These are phyloP conservation scores for Eucriotettix oculatus DNA, from an alignment of 2,888 invertebrate genomes.

Conservation along the genomic window DNA sequence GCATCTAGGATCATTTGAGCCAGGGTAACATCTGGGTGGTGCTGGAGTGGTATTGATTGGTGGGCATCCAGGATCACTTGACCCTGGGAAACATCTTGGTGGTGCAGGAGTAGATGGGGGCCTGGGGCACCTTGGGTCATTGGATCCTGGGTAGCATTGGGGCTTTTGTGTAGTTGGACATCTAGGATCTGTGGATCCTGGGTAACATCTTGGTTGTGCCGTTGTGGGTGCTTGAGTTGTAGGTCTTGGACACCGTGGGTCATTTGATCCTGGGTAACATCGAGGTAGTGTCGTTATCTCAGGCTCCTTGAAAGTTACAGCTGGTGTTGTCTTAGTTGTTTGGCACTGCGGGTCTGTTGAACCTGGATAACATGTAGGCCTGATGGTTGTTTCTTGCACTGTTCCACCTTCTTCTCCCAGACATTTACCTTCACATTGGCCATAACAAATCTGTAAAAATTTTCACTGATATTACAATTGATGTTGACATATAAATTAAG, in stretches of 20 bases:
- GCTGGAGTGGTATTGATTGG: slow-evolving; percentile 8
- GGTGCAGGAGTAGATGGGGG: slow-evolving; percentile 4
- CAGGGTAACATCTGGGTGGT: slow-evolving; percentile 15
- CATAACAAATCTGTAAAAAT: slow-evolving; percentile 17
- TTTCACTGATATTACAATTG: too few species aligned
- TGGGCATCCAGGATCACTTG: slow-evolving; percentile 11
- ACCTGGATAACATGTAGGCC: slow-evolving; percentile 12
- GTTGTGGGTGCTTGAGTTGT: slow-evolving; percentile 13
- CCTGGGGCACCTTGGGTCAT: slow-evolving; percentile 9
- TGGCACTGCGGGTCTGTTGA: slow-evolving; percentile 14
- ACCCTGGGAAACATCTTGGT: slow-evolving; percentile 7
- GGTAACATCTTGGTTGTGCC: slow-evolving; percentile 11
- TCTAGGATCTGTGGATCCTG: slow-evolving; percentile 16
- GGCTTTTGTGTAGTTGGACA: slow-evolving; percentile 12
- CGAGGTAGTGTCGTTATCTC: slow-evolving; percentile 9
- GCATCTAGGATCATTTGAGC: slow-evolving; percentile 18
- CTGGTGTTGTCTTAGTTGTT: neutral
- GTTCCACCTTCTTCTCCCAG: slow-evolving; percentile 2
- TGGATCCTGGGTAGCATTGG: slow-evolving; percentile 18
- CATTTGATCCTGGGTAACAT: slow-evolving; percentile 12
- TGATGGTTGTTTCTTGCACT: slow-evolving; percentile 10
- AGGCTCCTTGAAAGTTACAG: too few species aligned
- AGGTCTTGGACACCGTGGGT: slow-evolving; percentile 6
- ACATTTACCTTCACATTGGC: slow-evolving; percentile 18
- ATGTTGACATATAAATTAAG: too few species aligned